Evolutionary conservation across 1,140 invertebrate genomes (phyloP), one percentile per base, ranked within the genome.

Genomic region (Zaprionus capensis): DNA sequence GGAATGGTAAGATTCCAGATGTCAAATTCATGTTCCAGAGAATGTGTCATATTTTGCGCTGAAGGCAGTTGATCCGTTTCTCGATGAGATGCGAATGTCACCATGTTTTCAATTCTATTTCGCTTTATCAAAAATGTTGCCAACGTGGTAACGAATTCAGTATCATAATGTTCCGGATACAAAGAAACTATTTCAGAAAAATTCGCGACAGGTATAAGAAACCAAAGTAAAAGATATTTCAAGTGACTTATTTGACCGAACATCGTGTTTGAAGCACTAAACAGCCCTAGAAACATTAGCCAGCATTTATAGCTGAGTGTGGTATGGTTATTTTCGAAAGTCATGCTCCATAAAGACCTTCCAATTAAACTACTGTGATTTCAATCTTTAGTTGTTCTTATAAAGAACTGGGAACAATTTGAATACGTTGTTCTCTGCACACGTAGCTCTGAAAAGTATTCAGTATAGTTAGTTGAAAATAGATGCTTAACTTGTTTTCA

Each of bases 51-150:
- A 44, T 49, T 49, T 11, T 49, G 46, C 4, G 20, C 9, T 49
- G 17, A 11, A 49, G 20, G 2, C 17, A 22, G 17, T 49, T 22
- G 17, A 49, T 44, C 26, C 12, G 55, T 14, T 31, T 67, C 24
- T 0, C 58, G 36, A 22, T 67, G 55, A 3, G 34, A 9, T 1
- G 51, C 49, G 9, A 46, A 80, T 0, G 34, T 44, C 0, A 74
- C 46, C 9, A 80, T 5, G 0, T 46, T 31, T 31, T 81, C 67
- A 5, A 73, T 67, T 61, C 22, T 1, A 58, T 67, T 55, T 12
- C 24, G 38, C 0, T 2, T 28, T 24, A 34, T 6, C 12, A 67
- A 17, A 14, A 22, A n/a, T 15, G 7, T 24, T 12, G 51, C 7
- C 1, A 67, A 46, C 7, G 46, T 12, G 3, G 44, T 5, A 0